Evolutionary conservation across 2,113 vertebrate genomes (phyloP).

Genomic region (Saimiri boliviensis): DNA sequence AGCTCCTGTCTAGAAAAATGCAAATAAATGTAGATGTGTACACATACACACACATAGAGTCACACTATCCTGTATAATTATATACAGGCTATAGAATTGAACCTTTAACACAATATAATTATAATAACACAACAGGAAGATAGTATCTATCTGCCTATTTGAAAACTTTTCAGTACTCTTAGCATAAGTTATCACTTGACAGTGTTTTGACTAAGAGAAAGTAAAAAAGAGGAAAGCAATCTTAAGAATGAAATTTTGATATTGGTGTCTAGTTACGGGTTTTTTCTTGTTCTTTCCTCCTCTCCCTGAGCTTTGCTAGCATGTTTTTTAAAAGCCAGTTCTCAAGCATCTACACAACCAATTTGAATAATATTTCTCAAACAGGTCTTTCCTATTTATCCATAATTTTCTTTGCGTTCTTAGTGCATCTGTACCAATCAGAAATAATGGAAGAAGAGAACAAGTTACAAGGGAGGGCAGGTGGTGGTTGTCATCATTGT

Average conservation of each 20-base stretch:
- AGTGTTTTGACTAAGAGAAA: background rate
- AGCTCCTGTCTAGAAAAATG: slow-evolving; percentile 26
- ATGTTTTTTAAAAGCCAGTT: background rate
- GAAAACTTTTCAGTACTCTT: background rate
- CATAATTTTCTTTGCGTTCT: background rate
- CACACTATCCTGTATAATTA: background rate
- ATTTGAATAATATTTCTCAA: background rate
- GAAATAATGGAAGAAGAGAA: background rate
- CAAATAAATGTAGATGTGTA: background rate
- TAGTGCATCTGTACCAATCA: background rate
- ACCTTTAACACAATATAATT: no score
- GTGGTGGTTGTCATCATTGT: background rate
- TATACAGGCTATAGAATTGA: background rate
- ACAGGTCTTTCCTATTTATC: background rate
- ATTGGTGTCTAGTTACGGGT: background rate
- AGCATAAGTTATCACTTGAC: background rate
- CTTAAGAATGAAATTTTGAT: background rate
- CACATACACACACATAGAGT: background rate
- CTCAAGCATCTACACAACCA: background rate
- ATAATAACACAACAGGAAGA: background rate
- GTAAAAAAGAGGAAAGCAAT: background rate
- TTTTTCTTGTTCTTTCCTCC: background rate
- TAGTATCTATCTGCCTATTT: background rate
- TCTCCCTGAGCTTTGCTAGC: background rate
- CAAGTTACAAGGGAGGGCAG: background rate